phyloP scores from a whole-genome alignment of 2,113 vertebrate species.

The Ondatra zibethicus region DNA sequence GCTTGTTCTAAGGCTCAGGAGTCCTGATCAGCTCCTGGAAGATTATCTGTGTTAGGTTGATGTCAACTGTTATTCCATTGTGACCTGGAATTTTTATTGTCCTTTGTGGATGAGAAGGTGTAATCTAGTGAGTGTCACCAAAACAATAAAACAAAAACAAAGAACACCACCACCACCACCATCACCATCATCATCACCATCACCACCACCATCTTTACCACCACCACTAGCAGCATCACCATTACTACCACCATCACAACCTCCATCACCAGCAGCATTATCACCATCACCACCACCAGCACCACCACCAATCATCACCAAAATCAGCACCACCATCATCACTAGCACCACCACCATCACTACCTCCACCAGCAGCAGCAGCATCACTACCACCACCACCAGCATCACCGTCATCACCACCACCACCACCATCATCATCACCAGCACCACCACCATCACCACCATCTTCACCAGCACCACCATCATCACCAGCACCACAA shows the following conservation, averaged over 20 bases:
- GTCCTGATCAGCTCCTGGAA: background rate
- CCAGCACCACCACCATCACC: background rate
- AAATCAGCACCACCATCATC: background rate
- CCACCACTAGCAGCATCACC: fast-evolving
- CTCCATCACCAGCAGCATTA: fast-evolving
- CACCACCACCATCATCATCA: background rate
- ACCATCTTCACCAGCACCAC: background rate
- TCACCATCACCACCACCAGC: background rate
- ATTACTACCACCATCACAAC: fast-evolving
- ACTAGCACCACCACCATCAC: background rate
- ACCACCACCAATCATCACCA: background rate
- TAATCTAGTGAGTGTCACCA: background rate
- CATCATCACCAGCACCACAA: background rate
- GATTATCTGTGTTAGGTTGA: background rate
- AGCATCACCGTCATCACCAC: background rate
- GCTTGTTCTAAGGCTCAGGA: background rate
- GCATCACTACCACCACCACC: background rate
- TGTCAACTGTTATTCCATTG: background rate
- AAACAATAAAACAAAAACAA: background rate
- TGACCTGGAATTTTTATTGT: background rate
- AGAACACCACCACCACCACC: background rate
- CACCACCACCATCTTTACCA: background rate
- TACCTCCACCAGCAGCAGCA: no score
- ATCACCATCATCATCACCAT: fast-evolving
- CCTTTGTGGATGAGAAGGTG: background rate